Evolutionary conservation across 2,113 vertebrate genomes (phyloP).

Genomic region (Panthera tigris): DNA sequence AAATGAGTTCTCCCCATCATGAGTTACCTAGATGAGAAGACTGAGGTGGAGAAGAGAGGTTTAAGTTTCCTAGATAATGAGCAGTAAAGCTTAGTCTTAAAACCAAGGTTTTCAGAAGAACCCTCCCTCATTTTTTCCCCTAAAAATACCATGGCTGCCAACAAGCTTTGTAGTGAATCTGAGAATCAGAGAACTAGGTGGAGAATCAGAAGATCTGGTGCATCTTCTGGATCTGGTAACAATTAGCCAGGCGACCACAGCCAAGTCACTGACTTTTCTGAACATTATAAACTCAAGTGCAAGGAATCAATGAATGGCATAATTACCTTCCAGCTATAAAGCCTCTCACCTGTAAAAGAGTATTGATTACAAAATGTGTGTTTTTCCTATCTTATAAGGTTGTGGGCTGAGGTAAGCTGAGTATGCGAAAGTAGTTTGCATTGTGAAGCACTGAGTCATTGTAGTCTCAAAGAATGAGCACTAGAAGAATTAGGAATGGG

Average conservation of each 20-base stretch:
- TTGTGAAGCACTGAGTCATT: not conserved
- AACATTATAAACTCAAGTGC: not conserved
- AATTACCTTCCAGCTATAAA: not conserved
- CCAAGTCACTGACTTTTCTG: not conserved
- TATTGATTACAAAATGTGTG: not conserved
- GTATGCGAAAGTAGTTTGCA: not conserved
- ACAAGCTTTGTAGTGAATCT: not conserved
- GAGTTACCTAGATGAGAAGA: not conserved
- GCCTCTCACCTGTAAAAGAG: not conserved
- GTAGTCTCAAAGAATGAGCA: not conserved
- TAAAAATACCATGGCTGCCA: not conserved
- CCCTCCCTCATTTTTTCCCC: not conserved
- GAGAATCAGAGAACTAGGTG: not conserved
- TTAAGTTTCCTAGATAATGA: not conserved
- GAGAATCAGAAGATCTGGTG: not conserved
- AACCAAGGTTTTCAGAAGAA: slow-evolving; percentile 3
- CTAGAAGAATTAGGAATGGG: slow-evolving; percentile 55
- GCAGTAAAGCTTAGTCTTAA: not conserved
- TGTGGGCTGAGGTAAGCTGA: not conserved
- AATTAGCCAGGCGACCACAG: not conserved
- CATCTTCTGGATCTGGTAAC: not conserved
- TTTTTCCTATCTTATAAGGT: not conserved
- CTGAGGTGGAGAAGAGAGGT: not conserved
- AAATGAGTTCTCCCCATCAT: not conserved
- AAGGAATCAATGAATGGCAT: not conserved